phyloP scores from a whole-genome alignment of 2,888 invertebrate species.

The Sturmia bella region DNA sequence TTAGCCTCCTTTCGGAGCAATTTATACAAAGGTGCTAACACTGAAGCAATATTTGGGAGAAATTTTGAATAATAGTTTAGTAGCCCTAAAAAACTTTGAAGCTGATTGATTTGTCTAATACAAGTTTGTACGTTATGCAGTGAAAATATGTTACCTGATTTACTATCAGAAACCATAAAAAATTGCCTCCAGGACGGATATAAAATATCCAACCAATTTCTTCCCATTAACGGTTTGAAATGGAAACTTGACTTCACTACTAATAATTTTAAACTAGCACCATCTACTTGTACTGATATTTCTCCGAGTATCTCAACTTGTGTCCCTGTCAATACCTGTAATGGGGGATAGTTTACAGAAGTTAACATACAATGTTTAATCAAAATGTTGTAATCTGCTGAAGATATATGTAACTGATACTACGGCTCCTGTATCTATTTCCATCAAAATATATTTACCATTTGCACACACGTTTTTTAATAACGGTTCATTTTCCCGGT shows the following conservation, averaged over 20 bases:
- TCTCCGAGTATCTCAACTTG: too few species aligned
- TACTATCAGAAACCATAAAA: too few species aligned
- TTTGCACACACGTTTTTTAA: constrained; percentile 2
- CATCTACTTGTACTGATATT: not conserved
- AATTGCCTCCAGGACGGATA: constrained; percentile 31
- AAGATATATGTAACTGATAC: constrained; percentile 23
- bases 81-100: constrained; percentile 51
- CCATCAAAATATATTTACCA: constrained; percentile 25
- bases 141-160: too few species aligned
- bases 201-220: constrained; percentile 50
- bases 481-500: constrained; percentile 20
- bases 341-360: constrained; percentile 5
- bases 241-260: constrained; percentile 21
- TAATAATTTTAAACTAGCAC: constrained; percentile 9
- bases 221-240: constrained; percentile 47
- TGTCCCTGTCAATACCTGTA: too few species aligned
- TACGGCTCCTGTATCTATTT: constrained; percentile 24
- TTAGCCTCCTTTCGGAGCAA: constrained; percentile 48
- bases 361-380: not conserved
- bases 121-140: too few species aligned
- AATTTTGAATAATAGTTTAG: constrained; percentile 50
- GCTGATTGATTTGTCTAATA: not conserved
- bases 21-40: constrained; percentile 49
- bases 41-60: constrained; percentile 27
- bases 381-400: constrained; percentile 6